Evolutionary conservation across 1,140 invertebrate species (phyloP).

Genomic region (roundworm (Caenorhabditis elegans)): WBcel235 BX284606.5:11820001-11820500

Average conservation of each 20-base stretch:
- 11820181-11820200: not conserved
- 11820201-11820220: not conserved
- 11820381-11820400: not conserved
- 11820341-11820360: no score
- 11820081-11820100: not conserved
- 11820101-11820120: no score
- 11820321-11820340: no score
- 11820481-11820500: slow-evolving; percentile 11
- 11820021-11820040: slow-evolving; percentile 13
- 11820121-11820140: not conserved
- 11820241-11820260: no score
- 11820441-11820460: slow-evolving; percentile 2
- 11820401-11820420: not conserved
- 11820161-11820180: not conserved
- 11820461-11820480: slow-evolving; percentile 13
- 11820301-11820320: no score
- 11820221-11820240: no score
- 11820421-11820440: not conserved
- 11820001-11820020: slow-evolving; percentile 32
- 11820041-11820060: slow-evolving; percentile 24
- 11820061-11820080: not conserved
- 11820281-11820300: no score
- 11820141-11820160: not conserved
- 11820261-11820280: no score
- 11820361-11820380: no score